Evolutionary conservation across 2,113 vertebrate species (phyloP), one percentile per base, ranked within the genome.

Genomic region (Cryptotis parvus): DNA sequence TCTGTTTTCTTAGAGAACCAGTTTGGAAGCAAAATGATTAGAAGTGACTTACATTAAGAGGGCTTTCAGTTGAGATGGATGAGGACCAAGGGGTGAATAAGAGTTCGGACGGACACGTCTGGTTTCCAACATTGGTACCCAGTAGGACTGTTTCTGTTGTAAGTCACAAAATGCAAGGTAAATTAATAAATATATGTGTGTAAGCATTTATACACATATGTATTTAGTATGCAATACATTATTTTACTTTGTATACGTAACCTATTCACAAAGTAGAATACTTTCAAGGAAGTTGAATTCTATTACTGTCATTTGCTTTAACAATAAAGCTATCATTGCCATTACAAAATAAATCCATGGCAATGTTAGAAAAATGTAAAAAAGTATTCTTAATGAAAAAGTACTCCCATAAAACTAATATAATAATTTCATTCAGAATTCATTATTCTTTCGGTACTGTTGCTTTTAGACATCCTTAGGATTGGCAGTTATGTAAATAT

Each of bases 11-110:
- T 39, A 73, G 75, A 73, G 39, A 78, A 35, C 84, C 9, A 4
- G 35, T 69, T 65, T 82, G 77, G 81, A 86, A 89, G 49, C 35
- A 82, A 91, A 82, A 65, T 39, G 49, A 29, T 70, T 79, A 16
- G 78, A 86, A 58, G 70, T 4, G 22, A 27, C 37, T 85, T 33
- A 58, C 3, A 18, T 45, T 58, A 86, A 74, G n/a, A 45, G 88
- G 61, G 29, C 1, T 84, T 79, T 68, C 2, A 1, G 26, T 75
- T 72, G n/a, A 27, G 90, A 27, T 37, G 37, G 63, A 76, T 73
- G 66, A 29, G 35, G 26, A 18, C 27, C 3, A 41, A 27, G 24
- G 11, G 10, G 37, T 9, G 65, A 55, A 49, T 4, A 0, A 6
- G n/a, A 68, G 75, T 73, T 63, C 74, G 65, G 45, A 9, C 72